Evolutionary conservation across 2,888 invertebrate genomes (phyloP).

Genomic region (Ophioninae sp.): DNA sequence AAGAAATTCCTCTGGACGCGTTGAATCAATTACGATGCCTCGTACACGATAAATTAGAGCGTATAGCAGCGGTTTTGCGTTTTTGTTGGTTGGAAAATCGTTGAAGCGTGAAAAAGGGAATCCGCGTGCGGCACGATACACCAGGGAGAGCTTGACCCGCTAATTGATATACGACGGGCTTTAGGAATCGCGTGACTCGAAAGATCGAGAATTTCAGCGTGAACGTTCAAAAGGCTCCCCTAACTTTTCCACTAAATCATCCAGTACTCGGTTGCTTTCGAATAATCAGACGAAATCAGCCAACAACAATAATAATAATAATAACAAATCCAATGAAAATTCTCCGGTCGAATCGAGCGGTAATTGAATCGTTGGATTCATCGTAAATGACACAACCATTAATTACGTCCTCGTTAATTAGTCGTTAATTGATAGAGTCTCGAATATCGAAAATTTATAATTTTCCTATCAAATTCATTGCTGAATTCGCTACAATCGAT

Average conservation of each 20-base stretch:
- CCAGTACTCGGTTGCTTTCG: neutral
- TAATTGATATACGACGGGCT: slow-evolving; percentile 67
- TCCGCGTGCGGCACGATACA: slow-evolving; percentile 22
- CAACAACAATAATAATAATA: neutral
- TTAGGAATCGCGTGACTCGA: slow-evolving; percentile 53
- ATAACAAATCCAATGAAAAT: neutral
- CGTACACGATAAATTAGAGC: neutral
- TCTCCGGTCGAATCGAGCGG: neutral
- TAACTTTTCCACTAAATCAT: slow-evolving; percentile 7
- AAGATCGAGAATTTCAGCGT: slow-evolving; percentile 48
- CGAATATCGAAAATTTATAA: too few species aligned
- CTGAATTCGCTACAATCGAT: neutral
- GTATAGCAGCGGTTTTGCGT: neutral
- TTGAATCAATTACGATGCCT: neutral
- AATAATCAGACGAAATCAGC: neutral
- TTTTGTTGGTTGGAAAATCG: slow-evolving; percentile 6
- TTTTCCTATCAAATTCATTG: too few species aligned
- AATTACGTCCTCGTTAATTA: neutral
- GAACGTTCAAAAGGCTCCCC: slow-evolving; percentile 31
- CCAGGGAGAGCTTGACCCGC: slow-evolving; percentile 65
- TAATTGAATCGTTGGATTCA: neutral
- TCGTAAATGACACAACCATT: too few species aligned
- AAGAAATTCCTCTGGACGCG: neutral
- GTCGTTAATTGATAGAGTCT: too few species aligned
- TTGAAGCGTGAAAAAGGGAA: slow-evolving; percentile 21